Evolutionary conservation across 2,113 vertebrate genomes (phyloP), one percentile per base, ranked within the genome.

Genomic region (Trematocara macrostoma): DNA sequence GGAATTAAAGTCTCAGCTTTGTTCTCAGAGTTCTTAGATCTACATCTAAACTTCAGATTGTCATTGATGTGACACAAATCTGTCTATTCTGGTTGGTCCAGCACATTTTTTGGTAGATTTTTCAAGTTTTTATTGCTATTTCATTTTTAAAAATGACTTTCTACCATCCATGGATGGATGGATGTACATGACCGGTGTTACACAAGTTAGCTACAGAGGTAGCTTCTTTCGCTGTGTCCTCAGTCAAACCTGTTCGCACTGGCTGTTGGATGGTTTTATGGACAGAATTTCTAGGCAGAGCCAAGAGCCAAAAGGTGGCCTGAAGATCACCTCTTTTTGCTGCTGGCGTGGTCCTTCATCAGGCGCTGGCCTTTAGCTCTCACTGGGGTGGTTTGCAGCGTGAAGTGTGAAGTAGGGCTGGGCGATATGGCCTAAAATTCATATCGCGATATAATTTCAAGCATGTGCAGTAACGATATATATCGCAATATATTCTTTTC

Each of bases 141-240:
- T 74, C 1, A 0, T 59, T n/a, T 40, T 14, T 0, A 3, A 1
- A 0, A 67, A 15, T 14, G n/a, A 14, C 18, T 42, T 69, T 6
- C n/a, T 15, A 42, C 59, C 59, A 38, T 38, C 34, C 8, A 45
- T 71, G 61, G n/a, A 20, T 20, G 59, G 59, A 38, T 67, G 35
- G n/a, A 67, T 67, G 35, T 11, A 67, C 16, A 1, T 5, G 10
- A 5, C 31, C 6, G 1, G 2, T 64, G 34, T 20, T 64, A 64
- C 11, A 42, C n/a, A 42, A 42, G 11, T 42, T 42, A 26, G 38
- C 35, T 26, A 40, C 34, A n/a, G 59, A 67, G 47, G 45, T 26
- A 14, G 26, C 7, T 16, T 69, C 38, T 69, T 69, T 69, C 0
- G 2, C 38, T 15, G 7, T 0, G 2, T 42, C n/a, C 11, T 15